A percentile compares a stretch with the other conserved stretches of the same genome.
These are phyloP conservation scores for Cosmia trapezina DNA, from an alignment of 2,888 invertebrate genomes.

Conservation along the genomic window DNA sequence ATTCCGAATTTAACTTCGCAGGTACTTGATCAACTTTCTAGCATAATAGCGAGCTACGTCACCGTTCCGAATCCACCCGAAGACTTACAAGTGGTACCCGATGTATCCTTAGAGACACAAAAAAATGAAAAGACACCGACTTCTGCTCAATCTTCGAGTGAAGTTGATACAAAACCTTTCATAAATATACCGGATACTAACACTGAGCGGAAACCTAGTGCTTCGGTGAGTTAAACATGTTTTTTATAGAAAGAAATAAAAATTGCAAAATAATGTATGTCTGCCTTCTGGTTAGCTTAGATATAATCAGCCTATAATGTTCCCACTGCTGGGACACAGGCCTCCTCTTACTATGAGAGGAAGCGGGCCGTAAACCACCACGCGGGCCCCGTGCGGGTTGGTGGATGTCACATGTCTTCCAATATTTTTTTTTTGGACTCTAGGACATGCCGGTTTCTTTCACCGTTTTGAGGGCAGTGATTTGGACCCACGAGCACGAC, in stretches of 20 bases:
- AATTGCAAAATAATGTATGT: background rate
- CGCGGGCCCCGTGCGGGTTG: no score
- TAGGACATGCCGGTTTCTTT: no score
- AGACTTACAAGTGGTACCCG: constrained; percentile 90
- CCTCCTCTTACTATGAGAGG: no score
- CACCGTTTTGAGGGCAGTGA: no score
- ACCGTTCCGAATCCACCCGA: constrained; percentile 85
- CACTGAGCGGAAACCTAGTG: constrained; percentile 75
- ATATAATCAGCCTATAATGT: no score
- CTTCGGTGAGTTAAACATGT: constrained; percentile 74
- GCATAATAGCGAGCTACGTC: constrained; percentile 90
- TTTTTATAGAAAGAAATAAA: background rate
- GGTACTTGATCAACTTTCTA: constrained; percentile 90
- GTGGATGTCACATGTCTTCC: no score
- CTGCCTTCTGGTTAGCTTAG: background rate
- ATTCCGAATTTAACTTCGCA: constrained; percentile 58
- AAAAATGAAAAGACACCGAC: constrained; percentile 69
- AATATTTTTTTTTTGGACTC: no score
- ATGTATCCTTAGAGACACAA: constrained; percentile 83
- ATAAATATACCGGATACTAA: constrained; percentile 72
- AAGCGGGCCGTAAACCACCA: no score
- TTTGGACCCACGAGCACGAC: no score
- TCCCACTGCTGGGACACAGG: no score
- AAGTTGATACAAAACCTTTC: constrained; percentile 78
- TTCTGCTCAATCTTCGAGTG: constrained; percentile 67